Evolutionary conservation across 2,888 invertebrate genomes (phyloP).

Genomic region (Troides oblongomaculatus): DNA sequence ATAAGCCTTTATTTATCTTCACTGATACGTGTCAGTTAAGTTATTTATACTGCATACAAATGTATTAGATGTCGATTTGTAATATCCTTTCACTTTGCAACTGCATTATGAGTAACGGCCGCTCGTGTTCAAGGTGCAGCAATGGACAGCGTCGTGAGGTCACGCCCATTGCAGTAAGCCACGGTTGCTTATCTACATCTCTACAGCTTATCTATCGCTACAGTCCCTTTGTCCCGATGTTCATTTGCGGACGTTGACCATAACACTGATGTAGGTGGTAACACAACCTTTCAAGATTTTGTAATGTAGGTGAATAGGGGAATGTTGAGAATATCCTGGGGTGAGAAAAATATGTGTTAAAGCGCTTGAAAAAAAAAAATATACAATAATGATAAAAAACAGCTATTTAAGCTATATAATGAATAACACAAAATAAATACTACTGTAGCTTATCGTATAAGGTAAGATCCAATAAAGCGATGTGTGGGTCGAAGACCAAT

Average conservation of each 20-base stretch:
- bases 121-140: constrained; percentile 41
- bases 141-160: constrained; percentile 39
- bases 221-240: constrained; percentile 18
- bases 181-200: constrained; percentile 36
- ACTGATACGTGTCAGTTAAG: too few species aligned
- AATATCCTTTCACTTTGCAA: constrained; percentile 39
- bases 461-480: too few species aligned
- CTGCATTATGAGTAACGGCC: constrained; percentile 36
- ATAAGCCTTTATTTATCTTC: too few species aligned
- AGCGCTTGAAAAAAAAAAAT: too few species aligned
- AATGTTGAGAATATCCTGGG: too few species aligned
- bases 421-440: too few species aligned
- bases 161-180: constrained; percentile 40
- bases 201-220: constrained; percentile 37
- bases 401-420: too few species aligned
- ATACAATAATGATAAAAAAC: too few species aligned
- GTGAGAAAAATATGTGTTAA: too few species aligned
- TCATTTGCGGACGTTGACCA: constrained; percentile 20
- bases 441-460: too few species aligned
- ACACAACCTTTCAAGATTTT: neutral
- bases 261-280: neutral
- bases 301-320: too few species aligned
- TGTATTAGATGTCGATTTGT: constrained; percentile 15
- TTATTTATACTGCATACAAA: neutral
- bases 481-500: too few species aligned